These are phyloP conservation scores for Horisme vitalbata DNA, from an alignment of 2,888 invertebrate species.

Conservation along the genomic window DNA sequence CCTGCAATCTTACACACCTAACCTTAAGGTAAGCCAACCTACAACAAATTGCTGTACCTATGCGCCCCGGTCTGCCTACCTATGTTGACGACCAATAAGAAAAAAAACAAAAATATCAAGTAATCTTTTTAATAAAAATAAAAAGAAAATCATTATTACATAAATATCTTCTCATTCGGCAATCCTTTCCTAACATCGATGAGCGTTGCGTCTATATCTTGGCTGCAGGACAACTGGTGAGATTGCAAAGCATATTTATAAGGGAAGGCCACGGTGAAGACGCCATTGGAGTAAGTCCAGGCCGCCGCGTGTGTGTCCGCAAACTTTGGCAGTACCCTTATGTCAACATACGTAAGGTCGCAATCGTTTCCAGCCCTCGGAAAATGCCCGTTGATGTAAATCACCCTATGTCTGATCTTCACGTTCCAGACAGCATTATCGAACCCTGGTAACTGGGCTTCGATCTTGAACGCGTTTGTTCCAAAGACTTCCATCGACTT, in stretches of 20 bases:
- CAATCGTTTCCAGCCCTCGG: constrained; percentile 11
- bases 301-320: constrained; percentile 15
- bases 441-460: constrained; percentile 6
- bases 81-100: too few relatives aligned
- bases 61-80: too few relatives aligned
- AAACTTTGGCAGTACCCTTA: constrained; percentile 26
- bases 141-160: background rate
- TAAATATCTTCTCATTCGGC: constrained; percentile 16
- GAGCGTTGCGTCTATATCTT: constrained; percentile 17
- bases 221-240: constrained; percentile 6
- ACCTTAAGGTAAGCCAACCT: too few relatives aligned
- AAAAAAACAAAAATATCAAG: too few relatives aligned
- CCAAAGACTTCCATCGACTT: constrained; percentile 20
- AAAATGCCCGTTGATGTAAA: constrained; percentile 20
- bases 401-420: constrained; percentile 20
- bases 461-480: constrained; percentile 15
- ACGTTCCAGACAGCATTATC: constrained; percentile 14
- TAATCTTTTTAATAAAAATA: background rate
- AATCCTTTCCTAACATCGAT: constrained; percentile 13
- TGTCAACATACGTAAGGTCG: constrained; percentile 24
- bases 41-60: too few relatives aligned
- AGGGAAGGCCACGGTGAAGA: constrained; percentile 17
- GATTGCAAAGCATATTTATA: constrained; percentile 14
- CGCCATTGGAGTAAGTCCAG: constrained; percentile 16
- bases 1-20: too few relatives aligned